Base-by-base conservation (phyloP, 2,113 vertebrate species). In the Erinaceus europaeus region DNA sequence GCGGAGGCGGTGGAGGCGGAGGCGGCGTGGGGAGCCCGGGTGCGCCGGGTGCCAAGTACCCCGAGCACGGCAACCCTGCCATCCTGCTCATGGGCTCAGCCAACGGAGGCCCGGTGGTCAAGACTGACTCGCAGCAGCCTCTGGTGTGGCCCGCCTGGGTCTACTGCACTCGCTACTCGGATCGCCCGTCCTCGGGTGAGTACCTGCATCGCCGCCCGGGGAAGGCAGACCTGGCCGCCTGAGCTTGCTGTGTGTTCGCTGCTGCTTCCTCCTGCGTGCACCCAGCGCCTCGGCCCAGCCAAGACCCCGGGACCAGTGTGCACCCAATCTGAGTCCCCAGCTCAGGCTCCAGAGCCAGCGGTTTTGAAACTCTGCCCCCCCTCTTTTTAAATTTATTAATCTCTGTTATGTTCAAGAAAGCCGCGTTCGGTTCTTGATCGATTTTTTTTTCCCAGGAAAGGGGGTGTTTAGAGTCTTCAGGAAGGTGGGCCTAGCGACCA, bases 131-230 rank as follows among this genome's bases (percentile, higher is more conserved):
- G 59, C 97, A 97, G 82, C 98, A 98, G 96, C 98, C 98, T 83
- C 94, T 99, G 85, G 96, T 99, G 59, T 99, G 98, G 98, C 99
- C 99, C 93, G 99, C 99, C 81, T 99, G 99, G 99, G 99, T 99
- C 83, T 99, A 99, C 97, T 99, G 99, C 94, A 99, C 99, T 23
- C 98, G 98, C 32, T 99, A 99, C 96, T 99, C 99, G 95, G 98
- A 99, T 97, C 98, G 99, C 94, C 99, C 99, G 65, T 99, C 99
- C 97, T 99, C 98, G 94, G 99, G 99, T 99, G 98, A 99, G 98
- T 97, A 97, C 96, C 62, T 17, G 9, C 55, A 8, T 50, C 6
- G 11, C 20, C 50, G 48, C 20, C 20, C n/a, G n/a, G n/a, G n/a
- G n/a, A n/a, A 2, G 57, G 34, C 44, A 25, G 40, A 11, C 23